Percentiles rank a stretch among this genome's conserved stretches.
These are phyloP conservation scores for Calyptommatus sinebrachiatus DNA, from an alignment of 2,113 vertebrate species.

Conservation along the genomic window DNA sequence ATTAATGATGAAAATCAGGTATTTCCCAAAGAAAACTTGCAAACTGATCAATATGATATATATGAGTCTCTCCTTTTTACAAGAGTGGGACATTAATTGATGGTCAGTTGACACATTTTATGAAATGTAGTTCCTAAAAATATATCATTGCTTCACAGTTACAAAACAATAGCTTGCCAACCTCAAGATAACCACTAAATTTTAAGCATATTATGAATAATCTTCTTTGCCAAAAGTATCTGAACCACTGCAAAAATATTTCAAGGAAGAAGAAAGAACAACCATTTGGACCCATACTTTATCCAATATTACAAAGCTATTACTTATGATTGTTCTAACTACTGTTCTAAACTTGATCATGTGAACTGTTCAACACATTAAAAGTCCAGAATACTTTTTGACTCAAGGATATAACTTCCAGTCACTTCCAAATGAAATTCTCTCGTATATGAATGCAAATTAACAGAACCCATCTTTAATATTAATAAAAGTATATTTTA, in stretches of 20 bases:
- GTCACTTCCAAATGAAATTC: constrained; percentile 17
- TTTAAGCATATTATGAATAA: background rate
- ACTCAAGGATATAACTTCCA: background rate
- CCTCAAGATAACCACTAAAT: no score
- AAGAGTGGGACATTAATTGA: background rate
- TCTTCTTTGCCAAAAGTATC: background rate
- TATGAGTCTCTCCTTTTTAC: background rate
- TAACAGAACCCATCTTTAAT: constrained; percentile 20
- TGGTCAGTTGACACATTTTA: background rate
- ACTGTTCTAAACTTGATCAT: background rate
- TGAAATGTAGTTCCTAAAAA: background rate
- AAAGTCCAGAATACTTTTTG: constrained; percentile 16
- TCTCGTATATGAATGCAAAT: constrained; percentile 12
- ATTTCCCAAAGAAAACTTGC: background rate
- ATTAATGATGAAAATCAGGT: no score
- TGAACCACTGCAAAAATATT: no score
- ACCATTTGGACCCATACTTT: background rate
- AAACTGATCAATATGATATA: background rate
- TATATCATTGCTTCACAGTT: no score
- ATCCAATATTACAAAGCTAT: background rate
- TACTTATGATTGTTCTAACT: background rate
- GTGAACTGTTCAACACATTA: background rate
- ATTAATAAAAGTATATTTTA: constrained; percentile 19
- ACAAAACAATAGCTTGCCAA: no score
- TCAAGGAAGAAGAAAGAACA: background rate